Conservation (phyloP, 1,140 invertebrate genomes). For the Drosophila repleta region DNA sequence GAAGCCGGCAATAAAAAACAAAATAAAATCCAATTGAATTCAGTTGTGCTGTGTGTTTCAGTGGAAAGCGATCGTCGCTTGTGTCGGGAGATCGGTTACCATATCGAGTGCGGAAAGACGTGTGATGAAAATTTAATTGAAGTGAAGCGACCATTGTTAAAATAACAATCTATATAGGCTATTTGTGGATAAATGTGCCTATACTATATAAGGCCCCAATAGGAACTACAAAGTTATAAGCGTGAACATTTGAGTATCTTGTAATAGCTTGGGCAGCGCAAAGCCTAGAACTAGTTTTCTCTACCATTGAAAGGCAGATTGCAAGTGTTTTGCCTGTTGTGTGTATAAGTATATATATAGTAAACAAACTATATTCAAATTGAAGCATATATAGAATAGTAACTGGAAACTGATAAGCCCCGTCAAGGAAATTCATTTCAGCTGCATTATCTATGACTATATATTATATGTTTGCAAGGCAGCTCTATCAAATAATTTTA, state of each 20-base stretch:
- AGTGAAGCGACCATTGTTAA: conserved; percentile 20
- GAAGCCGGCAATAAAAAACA: conserved; percentile 37
- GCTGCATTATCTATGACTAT: not conserved
- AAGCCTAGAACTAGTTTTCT: conserved; percentile 2
- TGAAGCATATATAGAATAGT: not conserved
- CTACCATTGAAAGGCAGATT: not conserved
- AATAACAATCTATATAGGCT: conserved; percentile 19
- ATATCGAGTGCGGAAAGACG: conserved; percentile 6
- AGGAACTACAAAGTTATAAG: not conserved
- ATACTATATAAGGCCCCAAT: not conserved
- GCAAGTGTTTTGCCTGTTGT: not conserved
- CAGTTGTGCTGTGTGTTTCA: conserved; percentile 47
- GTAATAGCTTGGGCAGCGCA: not conserved
- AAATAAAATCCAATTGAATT: conserved; percentile 41
- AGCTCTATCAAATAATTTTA: not conserved
- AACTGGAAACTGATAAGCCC: conserved; percentile 48
- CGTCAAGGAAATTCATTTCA: conserved; percentile 10
- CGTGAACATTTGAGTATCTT: not conserved
- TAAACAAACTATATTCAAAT: conserved; percentile 1
- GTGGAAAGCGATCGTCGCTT: conserved; percentile 33
- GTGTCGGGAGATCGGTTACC: conserved; percentile 1
- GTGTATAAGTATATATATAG: not conserved
- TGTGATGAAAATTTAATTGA: conserved; percentile 45
- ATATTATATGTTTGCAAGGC: not conserved
- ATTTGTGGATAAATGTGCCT: too few relatives aligned